Base-by-base conservation (phyloP, 2,888 invertebrate genomes). In the Chymomyza procnemis region DNA sequence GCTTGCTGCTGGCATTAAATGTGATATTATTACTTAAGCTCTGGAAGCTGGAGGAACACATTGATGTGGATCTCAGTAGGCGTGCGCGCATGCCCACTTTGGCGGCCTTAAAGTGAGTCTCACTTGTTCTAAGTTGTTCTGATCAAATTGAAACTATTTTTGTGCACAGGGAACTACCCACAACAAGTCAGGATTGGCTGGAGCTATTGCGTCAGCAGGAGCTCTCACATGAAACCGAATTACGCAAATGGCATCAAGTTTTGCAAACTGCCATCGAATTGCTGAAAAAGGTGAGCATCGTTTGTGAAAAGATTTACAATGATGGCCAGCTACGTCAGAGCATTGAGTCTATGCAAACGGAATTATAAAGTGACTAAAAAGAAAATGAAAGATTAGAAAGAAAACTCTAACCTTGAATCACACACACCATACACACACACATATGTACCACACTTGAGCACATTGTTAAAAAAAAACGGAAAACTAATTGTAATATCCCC, bases 21-120 rank as follows among this genome's bases (percentile, higher is more conserved):
- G 95, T 95, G 75, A 92, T 96, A 90, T 93, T 97, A 69, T 96
- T 96, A 92, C 95, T 95, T 92, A 95, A 95, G 91, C 92, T 97
- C 78, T 95, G 95, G 95, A 92, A 93, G 77, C 90, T 95, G 74
- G 95, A 96, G 89, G 93, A 93, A 70, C 90, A 88, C 75, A 90
- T 90, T 71, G 90, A 90, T 61, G 84, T 80, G 69, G 90, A 90
- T 80, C 80, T 88, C 76, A 85, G 69, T 62, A 84, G 77, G 73
- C 89, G 90, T 60, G 77, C 87, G 3, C 89, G 88, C 26, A 75
- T 90, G 73, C 89, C 91, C 65, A 90, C 74, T 77, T 79, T 90
- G 72, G 83, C 88, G 52, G 77, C 87, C 63, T 74, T 90, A 69
- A 90, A 90, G 90, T 90, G 70, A 73, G 87, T 81, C 18, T 0